Conservation (phyloP, 1,140 invertebrate species). For the Lucilia sericata region DNA sequence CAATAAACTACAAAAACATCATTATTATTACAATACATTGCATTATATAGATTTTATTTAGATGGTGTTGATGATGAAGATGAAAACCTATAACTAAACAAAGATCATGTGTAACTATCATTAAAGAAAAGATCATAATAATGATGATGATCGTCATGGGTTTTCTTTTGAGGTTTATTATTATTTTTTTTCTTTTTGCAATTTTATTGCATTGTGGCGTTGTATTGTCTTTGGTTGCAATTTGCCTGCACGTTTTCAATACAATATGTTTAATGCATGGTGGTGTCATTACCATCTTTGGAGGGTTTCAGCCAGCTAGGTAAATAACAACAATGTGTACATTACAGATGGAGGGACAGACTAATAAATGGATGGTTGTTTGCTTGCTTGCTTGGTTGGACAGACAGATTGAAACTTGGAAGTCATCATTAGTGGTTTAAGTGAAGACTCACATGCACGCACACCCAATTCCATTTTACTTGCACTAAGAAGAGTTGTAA, state of each 20-base stretch:
- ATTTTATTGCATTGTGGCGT: neutral
- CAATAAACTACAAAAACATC: neutral
- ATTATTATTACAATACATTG: neutral
- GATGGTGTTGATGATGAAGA: neutral
- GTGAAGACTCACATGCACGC: neutral
- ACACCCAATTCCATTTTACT: neutral
- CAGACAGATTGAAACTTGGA: neutral
- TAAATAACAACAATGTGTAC: no score
- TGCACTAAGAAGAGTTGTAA: neutral
- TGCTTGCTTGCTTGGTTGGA: neutral
- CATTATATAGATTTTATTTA: no score
- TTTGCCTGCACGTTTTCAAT: neutral
- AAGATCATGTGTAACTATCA: neutral
- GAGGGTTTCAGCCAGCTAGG: neutral
- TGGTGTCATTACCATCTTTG: constrained; percentile 20
- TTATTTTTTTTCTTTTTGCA: neutral
- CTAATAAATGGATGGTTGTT: neutral
- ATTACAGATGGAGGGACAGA: no score
- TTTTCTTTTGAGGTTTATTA: constrained; percentile 20
- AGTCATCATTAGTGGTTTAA: constrained; percentile 6
- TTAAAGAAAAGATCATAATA: no score
- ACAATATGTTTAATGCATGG: neutral
- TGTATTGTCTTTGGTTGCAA: neutral
- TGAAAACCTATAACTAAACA: no score
- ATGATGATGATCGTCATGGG: constrained; percentile 9